These are phyloP conservation scores for Peromyscus aztecus DNA, from an alignment of 2,797 vertebrate species.

Conservation along the genomic window DNA sequence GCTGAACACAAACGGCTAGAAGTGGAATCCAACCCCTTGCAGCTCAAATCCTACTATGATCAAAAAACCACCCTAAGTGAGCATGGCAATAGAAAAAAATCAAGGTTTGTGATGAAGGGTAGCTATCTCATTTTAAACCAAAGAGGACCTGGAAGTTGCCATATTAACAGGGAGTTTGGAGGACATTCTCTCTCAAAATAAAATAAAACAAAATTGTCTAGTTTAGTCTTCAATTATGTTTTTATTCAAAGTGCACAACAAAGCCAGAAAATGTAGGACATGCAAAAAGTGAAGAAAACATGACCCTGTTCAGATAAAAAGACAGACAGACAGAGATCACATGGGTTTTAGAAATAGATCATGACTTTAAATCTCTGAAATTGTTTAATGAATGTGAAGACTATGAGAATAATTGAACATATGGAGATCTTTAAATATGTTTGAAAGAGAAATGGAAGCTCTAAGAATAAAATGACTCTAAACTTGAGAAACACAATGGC, in stretches of 20 bases:
- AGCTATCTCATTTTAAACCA: background rate
- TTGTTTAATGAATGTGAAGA: background rate
- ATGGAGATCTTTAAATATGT: background rate
- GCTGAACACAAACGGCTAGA: background rate
- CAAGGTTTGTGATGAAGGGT: background rate
- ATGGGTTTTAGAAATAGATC: background rate
- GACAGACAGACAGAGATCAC: background rate
- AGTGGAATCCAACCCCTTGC: background rate
- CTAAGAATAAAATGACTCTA: background rate
- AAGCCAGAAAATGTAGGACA: background rate
- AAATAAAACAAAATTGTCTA: background rate
- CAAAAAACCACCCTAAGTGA: background rate
- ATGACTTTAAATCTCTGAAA: background rate
- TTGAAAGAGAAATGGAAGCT: background rate
- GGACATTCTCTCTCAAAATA: background rate
- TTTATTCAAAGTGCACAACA: constrained; percentile 12
- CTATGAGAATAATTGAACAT: background rate
- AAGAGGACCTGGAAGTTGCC: background rate
- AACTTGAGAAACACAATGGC: background rate
- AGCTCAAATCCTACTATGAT: background rate
- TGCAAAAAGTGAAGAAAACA: background rate
- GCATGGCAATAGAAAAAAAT: background rate
- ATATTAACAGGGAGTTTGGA: background rate
- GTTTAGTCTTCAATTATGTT: background rate
- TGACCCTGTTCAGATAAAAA: background rate